These are phyloP conservation scores for Coendou prehensilis DNA, from an alignment of 2,797 vertebrate species.

Conservation along the genomic window DNA sequence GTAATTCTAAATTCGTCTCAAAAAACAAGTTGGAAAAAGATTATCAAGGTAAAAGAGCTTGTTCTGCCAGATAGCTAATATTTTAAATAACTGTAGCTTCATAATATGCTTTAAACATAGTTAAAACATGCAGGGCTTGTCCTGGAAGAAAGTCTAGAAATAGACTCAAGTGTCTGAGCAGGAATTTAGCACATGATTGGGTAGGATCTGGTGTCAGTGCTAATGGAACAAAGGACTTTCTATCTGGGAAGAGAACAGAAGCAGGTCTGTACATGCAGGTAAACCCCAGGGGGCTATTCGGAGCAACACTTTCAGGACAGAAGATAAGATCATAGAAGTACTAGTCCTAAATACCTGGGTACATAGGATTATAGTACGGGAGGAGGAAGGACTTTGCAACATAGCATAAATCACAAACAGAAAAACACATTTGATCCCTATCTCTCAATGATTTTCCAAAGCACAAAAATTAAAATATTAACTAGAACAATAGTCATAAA, in stretches of 20 bases:
- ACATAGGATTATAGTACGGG: neutral
- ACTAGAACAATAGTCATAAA: neutral
- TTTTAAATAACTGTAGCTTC: neutral
- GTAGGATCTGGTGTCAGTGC: neutral
- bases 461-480: neutral
- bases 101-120: neutral
- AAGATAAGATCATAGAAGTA: neutral
- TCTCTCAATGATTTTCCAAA: neutral
- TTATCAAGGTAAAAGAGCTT: neutral
- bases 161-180: neutral
- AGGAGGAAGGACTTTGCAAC: constrained; percentile 9
- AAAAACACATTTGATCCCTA: neutral
- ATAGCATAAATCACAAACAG: constrained; percentile 6
- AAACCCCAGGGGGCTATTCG: neutral
- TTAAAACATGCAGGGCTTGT: neutral
- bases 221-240: neutral
- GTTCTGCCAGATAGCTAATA: constrained; percentile 17
- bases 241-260: neutral
- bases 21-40: constrained; percentile 30
- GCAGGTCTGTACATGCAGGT: neutral
- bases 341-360: neutral
- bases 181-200: neutral
- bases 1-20: constrained; percentile 29
- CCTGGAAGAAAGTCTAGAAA: constrained; percentile 24
- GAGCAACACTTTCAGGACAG: neutral